phyloP scores from a whole-genome alignment of 2,113 vertebrate genomes.

The Leucosticte australis region DNA sequence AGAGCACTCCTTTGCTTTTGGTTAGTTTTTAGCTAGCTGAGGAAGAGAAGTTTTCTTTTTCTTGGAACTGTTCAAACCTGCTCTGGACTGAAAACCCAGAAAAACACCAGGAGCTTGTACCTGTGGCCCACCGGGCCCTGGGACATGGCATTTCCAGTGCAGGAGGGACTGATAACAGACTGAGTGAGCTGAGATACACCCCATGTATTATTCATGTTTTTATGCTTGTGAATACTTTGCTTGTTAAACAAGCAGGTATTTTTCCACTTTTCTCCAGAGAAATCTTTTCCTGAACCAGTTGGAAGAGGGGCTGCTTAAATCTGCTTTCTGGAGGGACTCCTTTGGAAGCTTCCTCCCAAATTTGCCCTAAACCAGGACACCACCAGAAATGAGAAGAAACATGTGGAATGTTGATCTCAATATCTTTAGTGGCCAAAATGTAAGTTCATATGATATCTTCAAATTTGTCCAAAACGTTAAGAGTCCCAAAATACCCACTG shows the following conservation, averaged over 20 bases:
- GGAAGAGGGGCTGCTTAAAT: neutral
- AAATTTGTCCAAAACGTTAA: neutral
- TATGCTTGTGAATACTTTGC: too few relatives aligned
- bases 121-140: too few relatives aligned
- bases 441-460: neutral
- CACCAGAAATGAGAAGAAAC: neutral
- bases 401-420: neutral
- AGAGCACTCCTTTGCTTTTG: too few relatives aligned
- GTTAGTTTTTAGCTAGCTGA: neutral
- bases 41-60: neutral
- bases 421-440: neutral
- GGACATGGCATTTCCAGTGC: too few relatives aligned
- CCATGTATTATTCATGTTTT: too few relatives aligned
- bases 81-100: too few relatives aligned
- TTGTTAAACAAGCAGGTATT: neutral
- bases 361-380: neutral
- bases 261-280: neutral
- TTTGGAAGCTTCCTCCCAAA: neutral
- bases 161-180: too few relatives aligned
- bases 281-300: neutral
- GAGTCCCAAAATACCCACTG: neutral
- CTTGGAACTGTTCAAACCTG: too few relatives aligned
- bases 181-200: too few relatives aligned
- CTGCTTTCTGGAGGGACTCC: neutral
- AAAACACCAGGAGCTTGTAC: too few relatives aligned